Evolutionary conservation across 2,797 vertebrate species (phyloP).

Genomic region (Typhlichthys subterraneus): DNA sequence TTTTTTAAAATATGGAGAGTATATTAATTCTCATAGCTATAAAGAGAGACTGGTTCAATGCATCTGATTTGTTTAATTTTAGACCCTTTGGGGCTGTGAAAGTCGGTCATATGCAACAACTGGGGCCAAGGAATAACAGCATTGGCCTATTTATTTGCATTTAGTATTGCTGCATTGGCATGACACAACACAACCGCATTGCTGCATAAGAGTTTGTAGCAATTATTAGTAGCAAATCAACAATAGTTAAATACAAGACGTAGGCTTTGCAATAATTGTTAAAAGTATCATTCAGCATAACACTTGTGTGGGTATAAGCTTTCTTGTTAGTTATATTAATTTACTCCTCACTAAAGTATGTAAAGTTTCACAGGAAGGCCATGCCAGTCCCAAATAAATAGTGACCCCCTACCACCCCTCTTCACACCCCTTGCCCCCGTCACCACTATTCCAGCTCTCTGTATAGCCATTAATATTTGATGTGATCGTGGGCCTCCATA

Average conservation of each 20-base stretch:
- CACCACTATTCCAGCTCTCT: constrained; percentile 79
- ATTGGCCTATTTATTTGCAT: constrained; percentile 54
- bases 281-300: neutral
- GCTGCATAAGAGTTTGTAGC: constrained; percentile 42
- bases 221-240: constrained; percentile 31
- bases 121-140: constrained; percentile 43
- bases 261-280: neutral
- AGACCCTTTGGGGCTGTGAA: constrained; percentile 36
- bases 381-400: constrained; percentile 38
- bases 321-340: constrained; percentile 14
- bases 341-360: constrained; percentile 10
- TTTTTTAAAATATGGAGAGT: constrained; percentile 46
- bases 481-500: constrained; percentile 90
- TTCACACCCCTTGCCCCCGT: constrained; percentile 48
- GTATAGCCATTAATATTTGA: constrained; percentile 94
- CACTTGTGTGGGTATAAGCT: neutral
- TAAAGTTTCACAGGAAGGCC: constrained; percentile 9
- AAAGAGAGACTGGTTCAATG: constrained; percentile 35
- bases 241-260: neutral
- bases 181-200: constrained; percentile 38
- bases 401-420: constrained; percentile 44
- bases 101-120: constrained; percentile 60
- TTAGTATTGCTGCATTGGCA: constrained; percentile 38
- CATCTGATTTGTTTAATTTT: constrained; percentile 38
- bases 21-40: neutral